Evolutionary conservation across 2,888 invertebrate species (phyloP), one percentile per base, ranked within the genome.

Genomic region (Noctua janthe): DNA sequence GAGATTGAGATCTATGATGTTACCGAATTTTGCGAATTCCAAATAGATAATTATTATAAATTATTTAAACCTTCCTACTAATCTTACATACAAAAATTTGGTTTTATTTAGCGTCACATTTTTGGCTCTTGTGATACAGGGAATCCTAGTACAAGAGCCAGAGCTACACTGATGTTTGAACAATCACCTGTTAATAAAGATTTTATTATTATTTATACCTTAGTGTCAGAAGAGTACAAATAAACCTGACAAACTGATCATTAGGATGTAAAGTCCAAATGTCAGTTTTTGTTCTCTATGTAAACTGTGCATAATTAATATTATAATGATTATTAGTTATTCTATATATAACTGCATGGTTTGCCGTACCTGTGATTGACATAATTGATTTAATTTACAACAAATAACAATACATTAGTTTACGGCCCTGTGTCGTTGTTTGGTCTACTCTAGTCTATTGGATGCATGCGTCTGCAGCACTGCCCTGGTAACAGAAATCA

Each of bases 281-380:
- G 54, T 71, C 66, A 66, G 29, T 79, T 83, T 79, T 83, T 74
- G 23, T 67, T 71, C 0, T 49, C 20, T n/a, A 0, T 39, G 17
- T 43, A 51, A 67, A 47, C 29, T 20, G 5, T 51, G 13, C 49
- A 39, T 78, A 70, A 69, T 56, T 43, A 82, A 43, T 76, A 43
- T 59, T 39, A 51, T 1, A 56, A 71, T 47, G 10, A 17, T 23
- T 79, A 15, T 59, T 59, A 39, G 43, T 67, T 72, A 66, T 66
- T 73, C 10, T 39, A 6, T 49, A 2, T 64, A 35, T 66, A n/a
- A 20, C 4, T 11, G 39, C 1, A 47, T 35, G 17, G 10, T 56
- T 69, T 66, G 13, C 47, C 23, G 17, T 71, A 49, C 20, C 2
- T 72, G 10, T 49, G 64, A 39, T 43, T 51, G 66, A 23, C 13